Conservation (phyloP, 2,888 invertebrate species). For the Heteromyza rotundicornis region DNA sequence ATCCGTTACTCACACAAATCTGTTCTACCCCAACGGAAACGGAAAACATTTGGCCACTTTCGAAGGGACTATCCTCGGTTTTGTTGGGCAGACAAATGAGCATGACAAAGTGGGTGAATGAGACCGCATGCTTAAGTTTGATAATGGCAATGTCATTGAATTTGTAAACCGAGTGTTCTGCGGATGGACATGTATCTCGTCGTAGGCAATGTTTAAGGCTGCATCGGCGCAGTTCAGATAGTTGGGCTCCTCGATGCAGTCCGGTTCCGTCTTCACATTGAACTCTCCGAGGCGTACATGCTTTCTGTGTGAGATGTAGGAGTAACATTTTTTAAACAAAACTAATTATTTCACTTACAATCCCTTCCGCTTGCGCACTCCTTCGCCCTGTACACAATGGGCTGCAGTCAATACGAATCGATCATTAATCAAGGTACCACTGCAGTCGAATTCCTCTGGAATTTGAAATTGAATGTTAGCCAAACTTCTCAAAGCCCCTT, state of each 20-base stretch:
- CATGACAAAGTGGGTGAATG: slow-evolving; percentile 66
- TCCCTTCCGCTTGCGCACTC: slow-evolving; percentile 63
- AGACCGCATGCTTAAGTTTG: slow-evolving; percentile 49
- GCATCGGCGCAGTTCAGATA: slow-evolving; percentile 69
- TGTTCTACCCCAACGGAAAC: slow-evolving; percentile 71
- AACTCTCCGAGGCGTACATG: slow-evolving; percentile 72
- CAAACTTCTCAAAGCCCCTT: background rate
- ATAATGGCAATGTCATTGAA: slow-evolving; percentile 68
- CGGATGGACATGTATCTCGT: slow-evolving; percentile 71
- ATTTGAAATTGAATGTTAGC: slow-evolving; percentile 11
- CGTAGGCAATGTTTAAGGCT: slow-evolving; percentile 69
- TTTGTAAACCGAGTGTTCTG: slow-evolving; percentile 64
- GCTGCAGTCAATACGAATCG: slow-evolving; percentile 70
- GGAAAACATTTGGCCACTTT: slow-evolving; percentile 64
- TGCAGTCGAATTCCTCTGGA: slow-evolving; percentile 66
- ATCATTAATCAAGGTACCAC: slow-evolving; percentile 68
- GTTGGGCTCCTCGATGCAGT: slow-evolving; percentile 65
- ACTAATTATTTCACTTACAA: too few species aligned
- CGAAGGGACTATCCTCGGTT: slow-evolving; percentile 54
- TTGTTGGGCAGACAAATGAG: slow-evolving; percentile 67
- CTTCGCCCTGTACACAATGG: slow-evolving; percentile 67
- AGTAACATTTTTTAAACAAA: slow-evolving; percentile 16
- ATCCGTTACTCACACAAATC: slow-evolving; percentile 57
- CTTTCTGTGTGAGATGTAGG: slow-evolving; percentile 43
- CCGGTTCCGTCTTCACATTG: slow-evolving; percentile 68